Percentiles rank a stretch among this genome's conserved stretches.
Conservation (phyloP, 2,113 vertebrate genomes). For the Sinocyclocheilus grahami region DNA sequence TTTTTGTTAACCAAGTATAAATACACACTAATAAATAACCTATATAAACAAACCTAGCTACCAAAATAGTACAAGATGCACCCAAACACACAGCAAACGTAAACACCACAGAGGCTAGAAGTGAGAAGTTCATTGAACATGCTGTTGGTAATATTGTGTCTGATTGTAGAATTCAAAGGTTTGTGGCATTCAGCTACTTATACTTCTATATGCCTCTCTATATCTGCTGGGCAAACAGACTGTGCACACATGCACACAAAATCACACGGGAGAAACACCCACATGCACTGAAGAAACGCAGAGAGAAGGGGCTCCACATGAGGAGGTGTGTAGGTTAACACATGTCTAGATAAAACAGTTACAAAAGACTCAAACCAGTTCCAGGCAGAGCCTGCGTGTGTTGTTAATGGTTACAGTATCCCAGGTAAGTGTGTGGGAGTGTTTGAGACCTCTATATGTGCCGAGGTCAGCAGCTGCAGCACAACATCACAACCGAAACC, state of each 20-base stretch:
- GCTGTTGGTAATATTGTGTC: neutral
- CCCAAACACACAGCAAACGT: too few relatives aligned
- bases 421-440: conserved; percentile 10
- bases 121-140: too few relatives aligned
- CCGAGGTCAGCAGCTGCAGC: conserved; percentile 13
- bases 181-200: neutral
- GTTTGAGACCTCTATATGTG: conserved; percentile 19
- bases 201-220: neutral
- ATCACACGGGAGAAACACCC: neutral
- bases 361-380: neutral
- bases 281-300: neutral
- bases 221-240: neutral
- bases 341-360: neutral
- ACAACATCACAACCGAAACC: neutral
- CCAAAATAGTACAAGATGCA: too few relatives aligned
- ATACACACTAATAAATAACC: too few relatives aligned
- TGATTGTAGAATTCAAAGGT: neutral
- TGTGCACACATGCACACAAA: neutral
- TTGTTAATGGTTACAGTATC: conserved; percentile 32
- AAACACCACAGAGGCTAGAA: too few relatives aligned
- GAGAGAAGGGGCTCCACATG: neutral
- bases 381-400: neutral
- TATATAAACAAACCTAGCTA: too few relatives aligned
- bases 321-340: conserved; percentile 15
- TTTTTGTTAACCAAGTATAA: too few relatives aligned